These are phyloP conservation scores for Eufriesea mexicana DNA, from an alignment of 1,140 invertebrate species.

Conservation along the genomic window DNA sequence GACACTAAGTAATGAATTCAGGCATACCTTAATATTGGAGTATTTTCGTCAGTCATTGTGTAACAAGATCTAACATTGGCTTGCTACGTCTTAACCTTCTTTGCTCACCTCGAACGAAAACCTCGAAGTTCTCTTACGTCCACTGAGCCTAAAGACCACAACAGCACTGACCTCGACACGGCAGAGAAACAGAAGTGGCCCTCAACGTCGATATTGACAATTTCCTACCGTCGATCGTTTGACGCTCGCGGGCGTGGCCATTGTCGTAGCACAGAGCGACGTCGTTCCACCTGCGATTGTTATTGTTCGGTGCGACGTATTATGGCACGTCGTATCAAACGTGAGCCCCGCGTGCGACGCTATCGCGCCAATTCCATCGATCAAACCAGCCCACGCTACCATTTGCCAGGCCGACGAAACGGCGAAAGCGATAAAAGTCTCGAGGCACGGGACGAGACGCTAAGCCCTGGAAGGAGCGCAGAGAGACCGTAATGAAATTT, in stretches of 20 bases:
- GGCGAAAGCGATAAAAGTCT: constrained; percentile 43
- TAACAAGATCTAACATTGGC: no score
- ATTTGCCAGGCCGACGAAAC: constrained; percentile 18
- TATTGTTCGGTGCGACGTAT: constrained; percentile 40
- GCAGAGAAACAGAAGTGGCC: neutral
- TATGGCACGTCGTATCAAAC: constrained; percentile 25
- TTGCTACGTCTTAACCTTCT: no score
- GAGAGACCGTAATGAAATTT: constrained; percentile 63
- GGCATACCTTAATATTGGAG: no score
- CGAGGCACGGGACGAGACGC: neutral
- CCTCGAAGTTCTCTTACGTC: no score
- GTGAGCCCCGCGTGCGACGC: neutral
- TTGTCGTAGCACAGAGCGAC: neutral
- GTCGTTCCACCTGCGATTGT: constrained; percentile 8
- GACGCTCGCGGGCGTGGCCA: neutral
- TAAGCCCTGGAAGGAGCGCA: neutral
- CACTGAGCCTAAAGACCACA: neutral
- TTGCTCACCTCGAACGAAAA: no score
- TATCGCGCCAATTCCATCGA: constrained; percentile 53
- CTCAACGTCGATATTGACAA: neutral
- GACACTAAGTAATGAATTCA: no score
- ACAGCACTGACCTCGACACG: neutral
- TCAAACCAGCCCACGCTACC: constrained; percentile 8
- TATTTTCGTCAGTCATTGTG: no score
- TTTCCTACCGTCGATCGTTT: neutral